Conservation (phyloP, 2,797 vertebrate genomes). For the Melanogrammus aeglefinus region DNA sequence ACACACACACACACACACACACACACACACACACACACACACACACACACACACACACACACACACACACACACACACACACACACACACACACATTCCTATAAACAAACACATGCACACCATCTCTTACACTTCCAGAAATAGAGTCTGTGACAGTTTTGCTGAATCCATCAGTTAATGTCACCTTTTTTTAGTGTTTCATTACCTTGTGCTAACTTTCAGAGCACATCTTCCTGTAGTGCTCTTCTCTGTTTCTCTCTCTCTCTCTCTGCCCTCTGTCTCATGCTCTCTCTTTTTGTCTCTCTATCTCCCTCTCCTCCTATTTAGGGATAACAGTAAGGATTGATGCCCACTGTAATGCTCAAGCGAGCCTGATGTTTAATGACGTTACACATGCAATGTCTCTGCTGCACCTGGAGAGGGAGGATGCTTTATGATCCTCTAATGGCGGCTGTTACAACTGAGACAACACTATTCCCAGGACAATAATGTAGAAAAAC, state of each 20-base stretch:
- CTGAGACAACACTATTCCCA: neutral
- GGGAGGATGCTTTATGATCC: slow-evolving; percentile 44
- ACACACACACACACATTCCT: slow-evolving; percentile 21
- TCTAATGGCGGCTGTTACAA: slow-evolving; percentile 33
- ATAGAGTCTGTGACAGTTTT: slow-evolving; percentile 64
- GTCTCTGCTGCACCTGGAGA: slow-evolving; percentile 40
- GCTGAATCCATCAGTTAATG: slow-evolving; percentile 63
- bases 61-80: slow-evolving; percentile 17
- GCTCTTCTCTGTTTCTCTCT: slow-evolving; percentile 5
- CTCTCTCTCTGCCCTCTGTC: neutral
- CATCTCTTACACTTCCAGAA: slow-evolving; percentile 63
- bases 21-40: slow-evolving; percentile 9
- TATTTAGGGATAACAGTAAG: neutral
- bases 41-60: slow-evolving; percentile 34
- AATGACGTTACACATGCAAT: slow-evolving; percentile 38
- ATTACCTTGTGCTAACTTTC: slow-evolving; percentile 67
- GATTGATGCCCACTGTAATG: slow-evolving; percentile 49
- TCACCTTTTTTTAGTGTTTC: slow-evolving; percentile 68
- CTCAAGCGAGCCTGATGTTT: slow-evolving; percentile 50
- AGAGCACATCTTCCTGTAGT: slow-evolving; percentile 37
- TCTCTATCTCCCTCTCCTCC: neutral
- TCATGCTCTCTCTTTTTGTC: slow-evolving; percentile 36
- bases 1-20: slow-evolving; percentile 23
- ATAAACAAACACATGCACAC: slow-evolving; percentile 35
- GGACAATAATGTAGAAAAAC: neutral